Percentiles rank a stretch among this genome's conserved stretches.
These are phyloP conservation scores for Pavo muticus DNA, from an alignment of 2,113 vertebrate genomes.

Conservation along the genomic window DNA sequence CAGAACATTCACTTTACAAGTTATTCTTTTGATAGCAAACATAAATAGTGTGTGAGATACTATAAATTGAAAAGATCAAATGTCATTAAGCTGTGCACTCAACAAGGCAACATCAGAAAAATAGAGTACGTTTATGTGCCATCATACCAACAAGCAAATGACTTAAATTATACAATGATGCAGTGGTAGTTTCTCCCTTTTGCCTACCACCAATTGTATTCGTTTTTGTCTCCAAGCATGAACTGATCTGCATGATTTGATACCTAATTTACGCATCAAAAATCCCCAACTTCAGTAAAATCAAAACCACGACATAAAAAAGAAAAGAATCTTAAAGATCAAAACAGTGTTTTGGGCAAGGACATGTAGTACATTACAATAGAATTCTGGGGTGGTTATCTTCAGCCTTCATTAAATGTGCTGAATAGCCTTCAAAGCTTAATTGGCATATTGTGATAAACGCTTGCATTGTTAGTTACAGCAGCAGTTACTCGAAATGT, in stretches of 20 bases:
- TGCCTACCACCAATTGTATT: background rate
- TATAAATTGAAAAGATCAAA: constrained; percentile 54
- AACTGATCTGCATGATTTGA: background rate
- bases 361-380: background rate
- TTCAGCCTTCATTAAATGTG: background rate
- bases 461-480: constrained; percentile 14
- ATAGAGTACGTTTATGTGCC: background rate
- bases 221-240: background rate
- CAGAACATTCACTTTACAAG: constrained; percentile 45
- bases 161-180: background rate
- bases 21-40: constrained; percentile 57
- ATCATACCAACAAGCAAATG: background rate
- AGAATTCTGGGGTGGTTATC: background rate
- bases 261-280: background rate
- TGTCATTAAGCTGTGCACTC: constrained; percentile 8
- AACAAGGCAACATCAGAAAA: background rate
- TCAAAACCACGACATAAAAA: background rate
- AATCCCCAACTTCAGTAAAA: background rate
- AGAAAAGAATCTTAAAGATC: background rate
- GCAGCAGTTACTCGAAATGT: constrained; percentile 56
- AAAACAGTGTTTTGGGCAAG: background rate
- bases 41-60: background rate
- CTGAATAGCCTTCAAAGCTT: background rate
- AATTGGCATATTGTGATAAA: constrained; percentile 42
- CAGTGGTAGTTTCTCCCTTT: background rate